Evolutionary conservation across 2,888 invertebrate genomes (phyloP), one percentile per base, ranked within the genome.

Genomic region (Sialis lutaria): DNA sequence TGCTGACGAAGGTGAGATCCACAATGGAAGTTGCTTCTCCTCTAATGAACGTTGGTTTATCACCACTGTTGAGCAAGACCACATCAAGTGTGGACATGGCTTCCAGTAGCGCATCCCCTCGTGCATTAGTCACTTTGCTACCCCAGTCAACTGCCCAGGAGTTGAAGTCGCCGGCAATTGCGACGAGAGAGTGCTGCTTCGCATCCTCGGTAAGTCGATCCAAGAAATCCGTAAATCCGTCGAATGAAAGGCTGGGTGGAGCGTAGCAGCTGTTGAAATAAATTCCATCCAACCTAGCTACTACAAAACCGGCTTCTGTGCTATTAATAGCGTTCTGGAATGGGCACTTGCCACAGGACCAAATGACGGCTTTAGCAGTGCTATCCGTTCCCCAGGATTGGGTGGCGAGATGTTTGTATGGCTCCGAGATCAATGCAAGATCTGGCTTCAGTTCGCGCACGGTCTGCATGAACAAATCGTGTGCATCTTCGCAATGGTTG

Each of bases 1-100:
- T 51, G 43, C 54, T 55, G 39, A 50, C 49, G 41, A 53, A 54
- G 1, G 55, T 55, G 30, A 54, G 50, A 37, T 56, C 54, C 1
- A 56, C 41, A 4, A 55, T 52, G 1, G 55, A 55, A 30, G 49
- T 51, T 13, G 49, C 44, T 6, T 50, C 50, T 33, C 45, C 48
- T 41, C 45, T 53, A 2, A 32, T 42, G 35, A 45, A 56, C 6
- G 56, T 55, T 8, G 51, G 50, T 8, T 12, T 34, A 2, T 44
- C 43, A 5, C 55, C 53, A 10, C 30, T 42, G 42, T 53, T 52
- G n/a, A 48, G 43, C 10, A 51, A 40, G 13, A 48, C 46, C 9
- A 53, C 39, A 10, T 53, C 50, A 32, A 53, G 45, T 6, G 49
- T 30, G 7, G 46, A 22, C 22, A 22, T 22, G 4, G 22, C 22